A percentile compares a stretch with the other conserved stretches of the same genome.
phyloP scores from a whole-genome alignment of 2,113 vertebrate species.

The Catagonus wagneri region DNA sequence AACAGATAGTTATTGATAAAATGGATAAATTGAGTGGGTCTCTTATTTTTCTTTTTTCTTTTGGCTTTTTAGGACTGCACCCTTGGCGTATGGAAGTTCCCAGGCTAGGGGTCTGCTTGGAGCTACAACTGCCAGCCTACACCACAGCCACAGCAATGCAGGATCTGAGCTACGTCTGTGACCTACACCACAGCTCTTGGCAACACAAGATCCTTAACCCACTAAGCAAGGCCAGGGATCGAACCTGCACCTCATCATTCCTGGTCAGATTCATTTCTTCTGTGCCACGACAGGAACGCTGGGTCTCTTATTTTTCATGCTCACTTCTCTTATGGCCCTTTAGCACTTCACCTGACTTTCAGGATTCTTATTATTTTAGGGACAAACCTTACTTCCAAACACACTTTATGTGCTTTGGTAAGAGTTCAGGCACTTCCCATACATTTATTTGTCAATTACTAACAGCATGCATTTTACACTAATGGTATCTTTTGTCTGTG shows the following conservation, averaged over 20 bases:
- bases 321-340: not conserved
- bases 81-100: too few species aligned
- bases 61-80: not conserved
- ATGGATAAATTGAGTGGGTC: not conserved
- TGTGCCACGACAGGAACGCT: too few species aligned
- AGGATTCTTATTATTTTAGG: not conserved
- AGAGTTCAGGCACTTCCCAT: not conserved
- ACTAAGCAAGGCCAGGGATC: too few species aligned
- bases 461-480: not conserved
- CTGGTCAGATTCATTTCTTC: too few species aligned
- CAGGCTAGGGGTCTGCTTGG: too few species aligned
- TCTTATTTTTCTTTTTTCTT: not conserved
- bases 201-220: too few species aligned
- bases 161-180: too few species aligned
- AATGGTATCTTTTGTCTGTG: not conserved
- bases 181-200: too few species aligned
- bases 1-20: not conserved
- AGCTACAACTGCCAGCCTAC: too few species aligned
- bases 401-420: not conserved
- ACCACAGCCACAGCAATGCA: too few species aligned
- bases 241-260: too few species aligned
- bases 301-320: not conserved
- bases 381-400: not conserved
- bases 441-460: not conserved
- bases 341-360: not conserved